phyloP scores from a whole-genome alignment of 1,140 invertebrate genomes.

The Pogonognathellus flavescens region DNA sequence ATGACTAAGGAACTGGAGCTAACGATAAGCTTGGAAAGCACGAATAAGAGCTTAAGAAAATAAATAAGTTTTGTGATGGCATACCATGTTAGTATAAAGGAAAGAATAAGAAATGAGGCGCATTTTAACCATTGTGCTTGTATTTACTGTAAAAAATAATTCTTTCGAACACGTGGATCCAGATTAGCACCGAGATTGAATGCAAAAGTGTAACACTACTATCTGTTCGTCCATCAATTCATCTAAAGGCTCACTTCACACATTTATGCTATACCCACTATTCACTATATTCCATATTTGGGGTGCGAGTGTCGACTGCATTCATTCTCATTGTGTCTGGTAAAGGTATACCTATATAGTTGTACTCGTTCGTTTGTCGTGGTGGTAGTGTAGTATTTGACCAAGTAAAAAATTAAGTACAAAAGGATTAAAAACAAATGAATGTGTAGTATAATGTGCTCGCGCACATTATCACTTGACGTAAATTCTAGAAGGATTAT shows the following conservation, averaged over 20 bases:
- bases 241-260: background rate
- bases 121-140: background rate
- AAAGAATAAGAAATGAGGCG: background rate
- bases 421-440: no score
- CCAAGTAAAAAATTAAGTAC: no score
- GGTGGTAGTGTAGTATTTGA: no score
- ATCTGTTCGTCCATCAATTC: conserved; percentile 33
- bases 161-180: conserved; percentile 15
- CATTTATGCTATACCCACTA: background rate
- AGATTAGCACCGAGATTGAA: background rate
- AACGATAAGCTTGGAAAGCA: background rate
- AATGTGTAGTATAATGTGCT: no score
- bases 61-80: background rate
- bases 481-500: no score
- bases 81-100: background rate
- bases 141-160: conserved; percentile 1
- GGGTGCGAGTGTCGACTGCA: background rate
- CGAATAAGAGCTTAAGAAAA: background rate
- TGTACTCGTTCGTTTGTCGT: no score
- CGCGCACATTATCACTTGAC: no score
- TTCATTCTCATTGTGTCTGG: no score
- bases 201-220: conserved; percentile 20
- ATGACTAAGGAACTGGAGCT: no score
- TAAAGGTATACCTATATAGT: no score
- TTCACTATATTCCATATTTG: background rate